Evolutionary conservation across 2,888 invertebrate species (phyloP), one percentile per base, ranked within the genome.

Genomic region (Cordilura impudica): DNA sequence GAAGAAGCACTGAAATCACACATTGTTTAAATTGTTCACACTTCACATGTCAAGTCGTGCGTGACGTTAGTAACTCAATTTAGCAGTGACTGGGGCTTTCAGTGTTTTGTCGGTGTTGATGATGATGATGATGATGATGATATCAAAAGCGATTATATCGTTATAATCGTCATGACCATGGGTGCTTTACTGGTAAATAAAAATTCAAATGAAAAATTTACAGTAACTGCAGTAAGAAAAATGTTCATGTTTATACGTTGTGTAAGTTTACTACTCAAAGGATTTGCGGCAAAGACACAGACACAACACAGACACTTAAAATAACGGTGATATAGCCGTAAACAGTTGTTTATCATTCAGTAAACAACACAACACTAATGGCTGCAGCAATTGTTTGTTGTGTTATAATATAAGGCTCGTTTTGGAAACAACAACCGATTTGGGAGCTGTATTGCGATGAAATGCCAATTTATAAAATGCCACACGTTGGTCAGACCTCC

Each of bases 371-470:
- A 79, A 75, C 75, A 75, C 49, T 56, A 35, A 21, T 14, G 12
- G 19, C 45, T 45, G 65, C 69, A 74, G 73, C 65, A 73, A 65
- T 58, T 51, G 60, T 54, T 70, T 67, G 66, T 54, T 23, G 65
- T 51, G 60, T 66, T 65, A 39, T 31, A 54, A 43, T 56, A 45
- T 45, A 69, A 72, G 67, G 74, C 67, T 58, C 53, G 75, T 49
- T 53, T 35, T 69, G 82, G 51, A 75, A 58, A 82, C 72, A 79
- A 80, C 82, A 83, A 85, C 84, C 84, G 84, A 82, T 85, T 84
- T 83, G 81, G 63, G 78, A 82, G 84, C 86, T 81, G 83, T 83
- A 84, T 87, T 82, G 82, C 82, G 81, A 71, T 81, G 83, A 84
- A 86, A 87, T 87, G 85, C 82, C 83, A 81, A 78, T 81, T 77